A percentile compares a stretch with the other conserved stretches of the same genome.
Conservation (phyloP, 2,113 vertebrate species). For the western clawed frog (Xenopus tropicalis) region UCB_Xtro_10.0 CM004446.2:86819001-86819500, state of each 20-base stretch:
- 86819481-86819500: no score
- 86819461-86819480: no score
- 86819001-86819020: slow-evolving; percentile 68
- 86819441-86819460: no score
- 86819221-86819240: slow-evolving; percentile 73
- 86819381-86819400: no score
- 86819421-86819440: no score
- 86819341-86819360: no score
- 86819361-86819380: no score
- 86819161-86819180: slow-evolving; percentile 97
- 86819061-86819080: neutral
- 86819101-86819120: slow-evolving; percentile 97
- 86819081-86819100: slow-evolving; percentile 63
- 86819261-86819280: no score
- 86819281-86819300: no score
- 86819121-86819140: slow-evolving; percentile 93
- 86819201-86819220: slow-evolving; percentile 95
- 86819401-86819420: no score
- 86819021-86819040: neutral
- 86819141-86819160: slow-evolving; percentile 96
- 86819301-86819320: no score
- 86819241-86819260: neutral
- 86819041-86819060: neutral
- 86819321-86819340: no score
- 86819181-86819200: slow-evolving; percentile 93